Percentiles rank a stretch among this genome's conserved stretches.
Evolutionary conservation across 2,888 invertebrate genomes (phyloP).

Genomic region (Ochropleura leucogaster): DNA sequence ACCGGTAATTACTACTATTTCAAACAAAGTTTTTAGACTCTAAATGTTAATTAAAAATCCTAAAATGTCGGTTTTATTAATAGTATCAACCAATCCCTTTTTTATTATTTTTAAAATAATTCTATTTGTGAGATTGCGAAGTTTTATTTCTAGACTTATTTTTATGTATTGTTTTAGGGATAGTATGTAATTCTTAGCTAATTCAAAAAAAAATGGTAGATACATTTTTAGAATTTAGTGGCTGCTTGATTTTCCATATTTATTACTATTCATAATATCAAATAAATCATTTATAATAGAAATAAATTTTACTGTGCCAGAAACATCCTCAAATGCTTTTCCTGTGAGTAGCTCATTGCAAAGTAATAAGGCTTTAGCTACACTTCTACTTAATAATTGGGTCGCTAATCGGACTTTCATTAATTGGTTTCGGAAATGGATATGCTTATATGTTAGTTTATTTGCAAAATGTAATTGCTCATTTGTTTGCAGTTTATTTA

Average conservation of each 20-base stretch:
- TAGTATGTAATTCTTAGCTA: neutral
- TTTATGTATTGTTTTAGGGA: slow-evolving; percentile 3
- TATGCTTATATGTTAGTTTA: neutral
- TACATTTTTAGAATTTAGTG: neutral
- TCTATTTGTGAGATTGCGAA: neutral
- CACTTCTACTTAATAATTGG: neutral
- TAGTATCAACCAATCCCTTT: neutral
- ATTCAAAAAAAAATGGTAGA: neutral
- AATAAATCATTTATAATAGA: slow-evolving; percentile 1
- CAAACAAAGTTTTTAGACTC: neutral
- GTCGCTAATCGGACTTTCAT: neutral
- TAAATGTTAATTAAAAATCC: slow-evolving; percentile 9
- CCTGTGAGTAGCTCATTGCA: neutral
- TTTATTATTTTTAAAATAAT: neutral
- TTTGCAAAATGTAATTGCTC: too few relatives aligned
- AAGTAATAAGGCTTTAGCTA: neutral
- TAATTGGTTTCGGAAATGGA: neutral
- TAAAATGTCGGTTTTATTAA: slow-evolving; percentile 1
- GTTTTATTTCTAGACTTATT: neutral
- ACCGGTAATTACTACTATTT: neutral
- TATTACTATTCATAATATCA: slow-evolving; percentile 1
- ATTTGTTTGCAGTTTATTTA: too few relatives aligned
- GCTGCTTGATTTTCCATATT: neutral
- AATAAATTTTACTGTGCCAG: slow-evolving; percentile 4
- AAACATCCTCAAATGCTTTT: neutral